These are phyloP conservation scores for Pterostichus madidus DNA, from an alignment of 2,888 invertebrate genomes.

Conservation along the genomic window DNA sequence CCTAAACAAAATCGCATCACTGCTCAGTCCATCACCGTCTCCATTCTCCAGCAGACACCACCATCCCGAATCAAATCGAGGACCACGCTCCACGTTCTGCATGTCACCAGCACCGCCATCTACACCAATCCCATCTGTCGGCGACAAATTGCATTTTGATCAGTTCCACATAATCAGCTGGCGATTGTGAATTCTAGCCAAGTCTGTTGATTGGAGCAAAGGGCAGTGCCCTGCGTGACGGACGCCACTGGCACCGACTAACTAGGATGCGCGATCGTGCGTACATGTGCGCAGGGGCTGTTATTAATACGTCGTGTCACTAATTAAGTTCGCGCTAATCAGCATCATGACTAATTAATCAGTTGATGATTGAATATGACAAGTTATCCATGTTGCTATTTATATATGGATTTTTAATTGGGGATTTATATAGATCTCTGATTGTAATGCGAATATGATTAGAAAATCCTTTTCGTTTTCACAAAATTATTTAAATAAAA, in stretches of 20 bases:
- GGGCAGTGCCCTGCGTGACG: constrained; percentile 6
- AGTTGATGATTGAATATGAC: constrained; percentile 39
- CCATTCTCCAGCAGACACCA: neutral
- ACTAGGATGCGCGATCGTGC: constrained; percentile 23
- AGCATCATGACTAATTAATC: constrained; percentile 22
- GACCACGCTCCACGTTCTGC: neutral
- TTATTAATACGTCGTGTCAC: constrained; percentile 44
- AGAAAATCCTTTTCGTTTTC: neutral
- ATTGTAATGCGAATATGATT: neutral
- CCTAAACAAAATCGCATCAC: constrained; percentile 1
- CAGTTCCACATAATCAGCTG: constrained; percentile 38
- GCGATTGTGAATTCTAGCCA: constrained; percentile 44
- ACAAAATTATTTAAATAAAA: too few species aligned
- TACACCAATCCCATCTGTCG: constrained; percentile 21
- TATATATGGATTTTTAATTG: constrained; percentile 25
- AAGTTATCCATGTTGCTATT: constrained; percentile 34
- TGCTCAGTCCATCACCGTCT: neutral
- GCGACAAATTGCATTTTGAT: constrained; percentile 55
- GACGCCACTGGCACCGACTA: neutral
- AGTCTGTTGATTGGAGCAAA: constrained; percentile 9
- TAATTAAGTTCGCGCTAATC: constrained; percentile 40
- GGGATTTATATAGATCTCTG: constrained; percentile 3
- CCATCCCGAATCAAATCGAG: constrained; percentile 13
- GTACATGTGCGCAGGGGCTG: neutral
- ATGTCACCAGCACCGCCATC: constrained; percentile 6